Base-by-base conservation (phyloP, 2,797 vertebrate genomes). In the Podarcis lilfordi region DNA sequence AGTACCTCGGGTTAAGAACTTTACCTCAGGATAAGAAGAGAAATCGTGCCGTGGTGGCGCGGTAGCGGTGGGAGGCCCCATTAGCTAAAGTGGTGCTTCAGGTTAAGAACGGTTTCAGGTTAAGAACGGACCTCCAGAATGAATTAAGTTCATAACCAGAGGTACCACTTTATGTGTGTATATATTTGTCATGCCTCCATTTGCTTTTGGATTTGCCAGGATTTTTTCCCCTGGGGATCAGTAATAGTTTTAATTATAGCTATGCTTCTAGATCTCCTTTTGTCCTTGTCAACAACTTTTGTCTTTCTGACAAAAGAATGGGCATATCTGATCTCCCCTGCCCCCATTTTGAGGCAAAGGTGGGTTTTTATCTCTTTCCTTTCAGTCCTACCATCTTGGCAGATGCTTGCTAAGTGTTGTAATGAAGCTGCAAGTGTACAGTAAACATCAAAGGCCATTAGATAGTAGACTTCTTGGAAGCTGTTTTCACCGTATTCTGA, bases 351-450 rank as follows among this genome's bases (percentile, higher is more conserved):
- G 77, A 93, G 82, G 92, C 75, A 93, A 91, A 91, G 88, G 15
- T 21, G 64, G 45, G 19, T 74, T 90, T 72, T 50, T 74, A 50
- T 90, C 86, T 50, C 80, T 81, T 88, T 59, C 68, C 91, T 88
- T 90, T 79, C 61, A 82, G 76, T 83, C 88, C 86, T 75, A 66
- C 40, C 11, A 83, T 82, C 91, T 74, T 89, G 80, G 92, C 88
- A 89, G 89, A 93, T 90, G 85, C 94, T 95, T 95, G 89, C 85
- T 95, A 94, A 94, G 88, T 90, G 90, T 85, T 93, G 85, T n/a
- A 87, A 88, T 90, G 89, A 91, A 91, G n/a, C 77, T 91, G 76
- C 72, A 92, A 94, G 89, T 92, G 69, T 94, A 76, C 88, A 95
- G 84, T 92, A 92, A 95, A 89, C 88, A 93, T 95, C 89, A 95